These are phyloP conservation scores for Cerastis rubricosa DNA, from an alignment of 2,888 invertebrate species.

Conservation along the genomic window DNA sequence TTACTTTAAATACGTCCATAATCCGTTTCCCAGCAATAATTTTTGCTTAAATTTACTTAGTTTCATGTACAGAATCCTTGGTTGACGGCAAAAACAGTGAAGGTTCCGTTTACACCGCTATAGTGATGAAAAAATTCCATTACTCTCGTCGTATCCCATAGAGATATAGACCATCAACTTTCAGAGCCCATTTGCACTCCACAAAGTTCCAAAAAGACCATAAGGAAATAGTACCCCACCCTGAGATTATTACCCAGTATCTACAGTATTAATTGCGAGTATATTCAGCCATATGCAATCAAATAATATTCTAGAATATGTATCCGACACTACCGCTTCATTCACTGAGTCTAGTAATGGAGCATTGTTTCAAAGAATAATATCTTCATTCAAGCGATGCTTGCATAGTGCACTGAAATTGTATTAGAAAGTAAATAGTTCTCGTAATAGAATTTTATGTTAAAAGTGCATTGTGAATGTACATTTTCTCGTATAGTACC, in stretches of 20 bases:
- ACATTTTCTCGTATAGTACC: neutral
- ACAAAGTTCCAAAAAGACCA: neutral
- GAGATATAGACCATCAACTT: neutral
- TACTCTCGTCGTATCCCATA: neutral
- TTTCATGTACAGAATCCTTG: neutral
- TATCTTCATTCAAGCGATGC: constrained; percentile 35
- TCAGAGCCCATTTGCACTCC: neutral
- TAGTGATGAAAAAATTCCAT: neutral
- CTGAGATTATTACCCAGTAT: constrained; percentile 6
- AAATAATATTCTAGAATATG: constrained; percentile 45
- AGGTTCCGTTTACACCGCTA: neutral
- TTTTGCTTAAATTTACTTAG: neutral
- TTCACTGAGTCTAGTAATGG: constrained; percentile 48
- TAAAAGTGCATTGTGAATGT: neutral
- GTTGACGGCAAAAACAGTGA: neutral
- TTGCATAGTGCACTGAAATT: constrained; percentile 35
- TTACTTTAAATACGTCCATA: no score
- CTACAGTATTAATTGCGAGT: neutral
- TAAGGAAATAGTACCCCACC: constrained; percentile 6
- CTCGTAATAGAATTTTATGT: constrained; percentile 5
- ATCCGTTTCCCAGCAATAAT: neutral
- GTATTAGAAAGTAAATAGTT: constrained; percentile 31
- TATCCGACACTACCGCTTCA: constrained; percentile 40
- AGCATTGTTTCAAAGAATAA: constrained; percentile 53
- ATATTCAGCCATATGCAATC: constrained; percentile 25